Evolutionary conservation across 1,140 invertebrate genomes (phyloP), one percentile per base, ranked within the genome.

Genomic region (Idris sp.): DNA sequence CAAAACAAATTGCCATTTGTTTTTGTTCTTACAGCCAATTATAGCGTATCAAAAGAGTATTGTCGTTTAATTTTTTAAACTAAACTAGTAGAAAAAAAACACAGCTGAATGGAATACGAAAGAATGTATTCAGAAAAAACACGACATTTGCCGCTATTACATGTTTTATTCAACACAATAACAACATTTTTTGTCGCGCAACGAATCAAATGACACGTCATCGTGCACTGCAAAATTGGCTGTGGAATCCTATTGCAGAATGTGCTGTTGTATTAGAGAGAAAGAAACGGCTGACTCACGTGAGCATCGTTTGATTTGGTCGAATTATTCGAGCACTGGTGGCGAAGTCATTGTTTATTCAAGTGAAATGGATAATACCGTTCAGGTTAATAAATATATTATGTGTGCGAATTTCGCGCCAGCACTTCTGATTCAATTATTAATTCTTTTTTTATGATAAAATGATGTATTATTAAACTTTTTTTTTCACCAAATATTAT

Each of bases 111-210:
- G n/a, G n/a, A n/a, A n/a, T n/a, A n/a, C n/a, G n/a, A n/a, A n/a
- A n/a, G n/a, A n/a, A n/a, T n/a, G n/a, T n/a, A n/a, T n/a, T n/a
- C n/a, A n/a, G n/a, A n/a, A n/a, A n/a, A n/a, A n/a, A n/a, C n/a
- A n/a, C n/a, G n/a, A 28, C 58, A 58, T 72, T 71, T 62, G 43
- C 35, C n/a, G n/a, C 48, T 69, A 54, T 61, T 69, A 61, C 65
- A 69, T 69, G 65, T 69, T 69, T 69, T 69, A 69, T 69, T 69
- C 65, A 69, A 61, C 54, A 61, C 36, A 59, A 59, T 69, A 69
- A 58, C 43, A 68, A 41, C 46, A 46, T 58, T 69, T 69, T 69
- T 59, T 58, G 38, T 41, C 36, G 11, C 25, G 10, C 30, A 16
- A 14, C 25, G 44, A 69, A 59, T 53, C 44, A 69, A 69, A 69